These are phyloP conservation scores for Meteorus colon DNA, from an alignment of 2,888 invertebrate species.

Conservation along the genomic window DNA sequence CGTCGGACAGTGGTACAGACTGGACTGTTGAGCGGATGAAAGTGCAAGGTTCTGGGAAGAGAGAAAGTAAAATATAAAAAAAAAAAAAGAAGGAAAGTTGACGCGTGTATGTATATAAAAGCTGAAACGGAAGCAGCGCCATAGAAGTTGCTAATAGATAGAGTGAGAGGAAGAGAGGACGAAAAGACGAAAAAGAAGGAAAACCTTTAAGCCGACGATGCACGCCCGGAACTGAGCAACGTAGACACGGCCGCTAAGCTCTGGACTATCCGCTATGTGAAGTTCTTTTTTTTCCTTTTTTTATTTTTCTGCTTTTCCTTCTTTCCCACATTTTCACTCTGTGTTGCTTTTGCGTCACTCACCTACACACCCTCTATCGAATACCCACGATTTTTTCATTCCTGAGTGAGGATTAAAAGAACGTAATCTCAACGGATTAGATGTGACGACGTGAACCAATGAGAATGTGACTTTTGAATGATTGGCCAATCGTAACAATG, in stretches of 20 bases:
- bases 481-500: conserved; percentile 43
- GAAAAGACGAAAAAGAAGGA: conserved; percentile 28
- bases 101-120: background rate
- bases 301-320: background rate
- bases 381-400: conserved; percentile 19
- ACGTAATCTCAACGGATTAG: conserved; percentile 54
- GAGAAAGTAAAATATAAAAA: conserved; percentile 4
- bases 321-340: background rate
- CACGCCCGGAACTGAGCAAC: conserved; percentile 49
- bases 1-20: conserved; percentile 49
- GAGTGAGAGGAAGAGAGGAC: conserved; percentile 33
- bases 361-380: background rate
- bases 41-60: conserved; percentile 33
- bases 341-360: background rate
- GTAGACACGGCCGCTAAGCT: conserved; percentile 61
- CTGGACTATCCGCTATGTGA: conserved; percentile 44
- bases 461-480: conserved; percentile 49
- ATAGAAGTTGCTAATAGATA: conserved; percentile 36
- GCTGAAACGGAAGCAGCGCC: conserved; percentile 33
- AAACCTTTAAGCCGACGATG: conserved; percentile 46
- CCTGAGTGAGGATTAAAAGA: conserved; percentile 50
- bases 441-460: conserved; percentile 43
- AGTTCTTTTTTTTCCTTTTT: conserved; percentile 6
- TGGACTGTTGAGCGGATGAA: conserved; percentile 34
- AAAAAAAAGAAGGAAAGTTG: background rate